Conservation (phyloP, 2,113 vertebrate genomes). For the Condylura cristata region DNA sequence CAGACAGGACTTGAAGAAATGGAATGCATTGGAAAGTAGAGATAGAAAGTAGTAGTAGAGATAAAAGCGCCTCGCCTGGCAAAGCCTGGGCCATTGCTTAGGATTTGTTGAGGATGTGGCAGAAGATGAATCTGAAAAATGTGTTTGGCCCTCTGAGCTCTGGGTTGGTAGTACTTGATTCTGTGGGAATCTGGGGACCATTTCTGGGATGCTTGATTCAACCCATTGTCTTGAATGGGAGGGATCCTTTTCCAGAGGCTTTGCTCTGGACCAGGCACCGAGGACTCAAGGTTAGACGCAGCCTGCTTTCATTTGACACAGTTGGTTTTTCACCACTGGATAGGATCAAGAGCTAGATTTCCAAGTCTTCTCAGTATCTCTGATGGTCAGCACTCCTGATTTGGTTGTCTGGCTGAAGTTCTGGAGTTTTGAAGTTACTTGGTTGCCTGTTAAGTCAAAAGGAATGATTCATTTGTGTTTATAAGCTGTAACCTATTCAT, state of each 20-base stretch:
- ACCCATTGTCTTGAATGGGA: not conserved
- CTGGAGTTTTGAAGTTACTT: constrained; percentile 54
- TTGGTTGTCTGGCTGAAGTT: constrained; percentile 9
- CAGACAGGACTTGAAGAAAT: not conserved
- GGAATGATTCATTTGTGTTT: constrained; percentile 60
- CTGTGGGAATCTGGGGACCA: not conserved
- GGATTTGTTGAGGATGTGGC: not conserved
- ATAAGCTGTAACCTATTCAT: constrained; percentile 57
- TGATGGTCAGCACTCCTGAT: not conserved
- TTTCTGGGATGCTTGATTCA: not conserved
- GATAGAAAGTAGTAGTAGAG: too few relatives aligned
- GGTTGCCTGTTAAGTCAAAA: constrained; percentile 48
- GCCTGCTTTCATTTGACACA: not conserved
- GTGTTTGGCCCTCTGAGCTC: not conserved
- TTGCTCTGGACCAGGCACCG: not conserved
- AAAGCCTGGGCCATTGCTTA: not conserved
- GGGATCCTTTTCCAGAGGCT: not conserved
- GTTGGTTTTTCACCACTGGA: not conserved
- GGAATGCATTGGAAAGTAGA: not conserved
- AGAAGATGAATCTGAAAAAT: not conserved
- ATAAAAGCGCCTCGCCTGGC: not conserved
- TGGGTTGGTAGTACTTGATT: not conserved
- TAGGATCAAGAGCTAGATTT: not conserved
- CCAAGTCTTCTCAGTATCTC: not conserved
- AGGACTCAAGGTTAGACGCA: not conserved